Evolutionary conservation across 2,888 invertebrate genomes (phyloP), one percentile per base, ranked within the genome.

Genomic region (Microctonus aethiopoides): DNA sequence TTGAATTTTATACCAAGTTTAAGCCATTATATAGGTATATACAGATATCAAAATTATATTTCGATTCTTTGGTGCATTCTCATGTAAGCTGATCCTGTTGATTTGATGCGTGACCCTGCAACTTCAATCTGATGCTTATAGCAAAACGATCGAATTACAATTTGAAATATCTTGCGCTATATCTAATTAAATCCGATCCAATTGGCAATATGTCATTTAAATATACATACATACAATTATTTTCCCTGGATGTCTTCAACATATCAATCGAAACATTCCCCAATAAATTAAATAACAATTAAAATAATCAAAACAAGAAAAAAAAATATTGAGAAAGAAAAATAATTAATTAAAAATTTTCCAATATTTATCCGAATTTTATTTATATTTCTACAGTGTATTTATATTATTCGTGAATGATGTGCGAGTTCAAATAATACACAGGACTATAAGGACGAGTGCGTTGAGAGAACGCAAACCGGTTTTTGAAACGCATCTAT

Each of bases 141-240:
- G 77, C 77, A 76, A 77, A 77, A 75, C 76, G 80, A 83, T 82
- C 78, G 77, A 76, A 79, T 83, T 81, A 80, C 82, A 79, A 79
- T 82, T 80, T 78, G 77, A 76, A 76, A 79, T 81, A 80, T 59
- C 62, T 64, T 54, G 77, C 74, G 71, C 75, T 71, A 46, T 46
- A 73, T 76, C 77, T 80, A 80, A 81, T 81, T 81, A 80, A 78
- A 71, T 64, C 51, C 34, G 64, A 64, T 64, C 64, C 62, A n/a
- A n/a, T n/a, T n/a, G n/a, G n/a, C n/a, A n/a, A n/a, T n/a, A n/a
- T n/a, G n/a, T n/a, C n/a, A n/a, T n/a, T n/a, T n/a, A n/a, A n/a
- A n/a, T n/a, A n/a, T n/a, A n/a, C n/a, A n/a, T n/a, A n/a, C n/a
- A n/a, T n/a, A n/a, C n/a, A n/a, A n/a, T n/a, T n/a, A n/a, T n/a